Percentiles rank a stretch among this genome's conserved stretches.
These are phyloP conservation scores for Thymelicus lineola DNA, from an alignment of 2,888 invertebrate species.

Conservation along the genomic window DNA sequence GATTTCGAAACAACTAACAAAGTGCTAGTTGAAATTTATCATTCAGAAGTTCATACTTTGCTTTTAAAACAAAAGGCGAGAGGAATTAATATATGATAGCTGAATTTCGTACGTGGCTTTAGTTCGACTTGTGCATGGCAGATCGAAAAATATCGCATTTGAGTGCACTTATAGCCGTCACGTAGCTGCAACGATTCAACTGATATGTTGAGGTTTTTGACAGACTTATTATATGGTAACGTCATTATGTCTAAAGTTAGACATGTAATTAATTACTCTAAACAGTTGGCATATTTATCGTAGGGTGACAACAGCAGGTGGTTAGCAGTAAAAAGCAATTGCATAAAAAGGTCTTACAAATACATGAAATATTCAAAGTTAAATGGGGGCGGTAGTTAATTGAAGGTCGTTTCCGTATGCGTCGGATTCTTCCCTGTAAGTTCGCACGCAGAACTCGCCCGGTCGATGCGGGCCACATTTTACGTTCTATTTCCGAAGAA, in stretches of 20 bases:
- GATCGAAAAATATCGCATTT: neutral
- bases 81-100: neutral
- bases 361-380: constrained; percentile 3
- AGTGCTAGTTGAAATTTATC: constrained; percentile 23
- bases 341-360: neutral
- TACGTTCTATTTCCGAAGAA: constrained; percentile 79
- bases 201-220: neutral
- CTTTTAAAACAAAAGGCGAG: constrained; percentile 12
- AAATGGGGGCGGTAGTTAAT: constrained; percentile 19
- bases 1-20: constrained; percentile 11
- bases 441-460: constrained; percentile 36
- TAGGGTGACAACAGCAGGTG: neutral
- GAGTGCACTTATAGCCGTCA: neutral
- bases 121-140: neutral
- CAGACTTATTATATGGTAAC: neutral
- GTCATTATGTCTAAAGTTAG: too few species aligned
- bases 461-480: constrained; percentile 68
- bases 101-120: constrained; percentile 2
- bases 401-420: constrained; percentile 29
- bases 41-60: constrained; percentile 15
- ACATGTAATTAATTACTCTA: too few species aligned
- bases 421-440: constrained; percentile 30
- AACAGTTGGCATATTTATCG: neutral
- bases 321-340: neutral
- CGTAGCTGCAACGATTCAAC: too few species aligned